Conservation (phyloP, 30 jellyfish, hydroid and myxozoan species). For the Aurelia coerulea region DNA sequence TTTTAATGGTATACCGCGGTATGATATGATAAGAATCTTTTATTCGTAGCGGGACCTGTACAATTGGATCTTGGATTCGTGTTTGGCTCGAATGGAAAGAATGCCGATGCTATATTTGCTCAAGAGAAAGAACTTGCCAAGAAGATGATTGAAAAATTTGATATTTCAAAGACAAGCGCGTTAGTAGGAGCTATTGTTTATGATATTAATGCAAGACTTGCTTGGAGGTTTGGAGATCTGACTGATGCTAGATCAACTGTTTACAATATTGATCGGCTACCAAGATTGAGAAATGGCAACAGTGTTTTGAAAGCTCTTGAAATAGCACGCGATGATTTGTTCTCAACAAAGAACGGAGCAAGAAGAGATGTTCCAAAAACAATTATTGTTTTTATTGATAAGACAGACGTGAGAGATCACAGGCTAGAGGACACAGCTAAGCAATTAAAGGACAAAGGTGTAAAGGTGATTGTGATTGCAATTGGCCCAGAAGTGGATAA, state of each 20-base stretch:
- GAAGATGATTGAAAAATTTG: slow-evolving; percentile 8
- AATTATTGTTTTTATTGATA: slow-evolving; percentile 62
- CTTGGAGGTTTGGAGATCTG: not conserved
- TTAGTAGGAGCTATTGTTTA: slow-evolving; percentile 33
- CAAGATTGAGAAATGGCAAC: not conserved
- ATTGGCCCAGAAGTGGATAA: slow-evolving; percentile 36
- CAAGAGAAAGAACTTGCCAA: slow-evolving; percentile 28
- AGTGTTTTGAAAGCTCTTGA: slow-evolving; percentile 51
- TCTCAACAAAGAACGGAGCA: slow-evolving; percentile 49
- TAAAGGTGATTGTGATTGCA: slow-evolving; percentile 27
- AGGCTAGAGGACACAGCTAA: not conserved
- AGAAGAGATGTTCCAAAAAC: slow-evolving; percentile 64
- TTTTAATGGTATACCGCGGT: too few species aligned
- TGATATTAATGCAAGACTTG: slow-evolving; percentile 20
- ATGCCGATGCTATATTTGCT: slow-evolving; percentile 14
- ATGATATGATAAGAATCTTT: too few species aligned
- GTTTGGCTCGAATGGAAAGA: slow-evolving; percentile 49
- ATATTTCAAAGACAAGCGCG: slow-evolving; percentile 5
- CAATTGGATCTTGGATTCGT: slow-evolving; percentile 46
- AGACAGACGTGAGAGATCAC: not conserved
- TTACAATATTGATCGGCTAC: not conserved
- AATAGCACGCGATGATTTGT: slow-evolving; percentile 57
- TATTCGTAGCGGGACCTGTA: not conserved
- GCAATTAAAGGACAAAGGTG: slow-evolving; percentile 40
- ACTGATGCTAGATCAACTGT: too few species aligned